These are phyloP conservation scores for Microcaecilia unicolor DNA, from an alignment of 2,797 vertebrate genomes.

Conservation along the genomic window DNA sequence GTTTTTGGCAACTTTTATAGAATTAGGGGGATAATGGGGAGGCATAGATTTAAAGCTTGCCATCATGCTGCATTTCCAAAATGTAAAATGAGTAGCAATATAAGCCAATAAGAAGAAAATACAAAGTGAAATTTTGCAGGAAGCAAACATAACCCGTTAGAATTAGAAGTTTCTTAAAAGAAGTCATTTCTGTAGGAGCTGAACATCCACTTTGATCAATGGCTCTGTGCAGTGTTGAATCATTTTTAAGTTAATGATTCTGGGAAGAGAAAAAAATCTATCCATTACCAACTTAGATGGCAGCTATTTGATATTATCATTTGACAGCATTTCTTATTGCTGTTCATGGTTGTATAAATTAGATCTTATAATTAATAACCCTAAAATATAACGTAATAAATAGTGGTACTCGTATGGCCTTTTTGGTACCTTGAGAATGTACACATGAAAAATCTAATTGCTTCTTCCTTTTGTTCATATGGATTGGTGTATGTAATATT, in stretches of 20 bases:
- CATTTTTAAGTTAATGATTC: constrained; percentile 57
- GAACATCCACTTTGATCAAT: constrained; percentile 45
- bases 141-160: not conserved
- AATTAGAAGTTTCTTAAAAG: constrained; percentile 4
- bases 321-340: constrained; percentile 49
- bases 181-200: constrained; percentile 11
- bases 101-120: too few species aligned
- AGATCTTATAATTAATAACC: constrained; percentile 55
- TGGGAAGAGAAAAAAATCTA: constrained; percentile 35
- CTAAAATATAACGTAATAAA: constrained; percentile 51
- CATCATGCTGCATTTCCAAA: too few species aligned
- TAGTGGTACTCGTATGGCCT: constrained; percentile 24
- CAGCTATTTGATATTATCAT: constrained; percentile 39
- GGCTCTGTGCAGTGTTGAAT: constrained; percentile 29
- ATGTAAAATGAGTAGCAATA: fast-evolving
- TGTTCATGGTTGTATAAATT: constrained; percentile 54
- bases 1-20: too few species aligned
- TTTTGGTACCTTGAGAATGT: constrained; percentile 12
- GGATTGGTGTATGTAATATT: too few species aligned
- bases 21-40: too few species aligned
- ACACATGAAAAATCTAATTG: constrained; percentile 8
- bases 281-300: constrained; percentile 46
- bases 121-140: not conserved
- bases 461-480: too few species aligned
- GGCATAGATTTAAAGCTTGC: too few species aligned